Conservation (phyloP, 2,113 vertebrate species). For the Odontophorus gujanensis region DNA sequence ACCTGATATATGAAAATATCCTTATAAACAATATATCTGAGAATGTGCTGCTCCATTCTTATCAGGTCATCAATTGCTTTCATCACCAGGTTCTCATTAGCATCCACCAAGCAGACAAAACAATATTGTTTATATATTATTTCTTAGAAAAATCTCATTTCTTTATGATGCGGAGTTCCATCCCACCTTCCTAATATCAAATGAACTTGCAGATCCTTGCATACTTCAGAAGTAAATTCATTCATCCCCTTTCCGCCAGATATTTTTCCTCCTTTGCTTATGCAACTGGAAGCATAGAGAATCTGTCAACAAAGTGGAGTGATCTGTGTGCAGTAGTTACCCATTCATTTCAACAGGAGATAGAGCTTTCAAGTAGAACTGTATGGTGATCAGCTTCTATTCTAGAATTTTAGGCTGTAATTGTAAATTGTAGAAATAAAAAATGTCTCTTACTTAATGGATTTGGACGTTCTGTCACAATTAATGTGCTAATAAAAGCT, state of each 20-base stretch:
- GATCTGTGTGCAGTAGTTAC: slow-evolving; percentile 1
- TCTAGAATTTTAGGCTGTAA: slow-evolving; percentile 27
- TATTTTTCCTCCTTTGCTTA: background rate
- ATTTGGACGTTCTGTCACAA: slow-evolving; percentile 36
- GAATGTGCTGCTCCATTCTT: background rate
- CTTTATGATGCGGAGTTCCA: background rate
- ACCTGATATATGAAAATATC: background rate
- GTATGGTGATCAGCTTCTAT: background rate
- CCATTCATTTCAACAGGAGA: background rate
- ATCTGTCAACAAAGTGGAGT: background rate
- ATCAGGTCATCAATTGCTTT: background rate
- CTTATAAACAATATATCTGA: background rate
- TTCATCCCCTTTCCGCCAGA: background rate
- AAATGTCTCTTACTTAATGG: slow-evolving; percentile 22
- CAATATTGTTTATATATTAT: background rate
- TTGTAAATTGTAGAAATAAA: slow-evolving; percentile 40
- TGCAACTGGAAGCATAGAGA: background rate
- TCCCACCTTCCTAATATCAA: background rate
- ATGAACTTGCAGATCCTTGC: background rate
- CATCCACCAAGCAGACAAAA: background rate
- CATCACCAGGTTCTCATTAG: background rate
- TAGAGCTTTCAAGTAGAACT: background rate
- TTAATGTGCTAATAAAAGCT: slow-evolving; percentile 61
- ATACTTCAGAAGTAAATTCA: background rate
- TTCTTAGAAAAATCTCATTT: background rate